Conservation (phyloP, 2,888 invertebrate genomes). For the Tubulanus polymorphus region DNA sequence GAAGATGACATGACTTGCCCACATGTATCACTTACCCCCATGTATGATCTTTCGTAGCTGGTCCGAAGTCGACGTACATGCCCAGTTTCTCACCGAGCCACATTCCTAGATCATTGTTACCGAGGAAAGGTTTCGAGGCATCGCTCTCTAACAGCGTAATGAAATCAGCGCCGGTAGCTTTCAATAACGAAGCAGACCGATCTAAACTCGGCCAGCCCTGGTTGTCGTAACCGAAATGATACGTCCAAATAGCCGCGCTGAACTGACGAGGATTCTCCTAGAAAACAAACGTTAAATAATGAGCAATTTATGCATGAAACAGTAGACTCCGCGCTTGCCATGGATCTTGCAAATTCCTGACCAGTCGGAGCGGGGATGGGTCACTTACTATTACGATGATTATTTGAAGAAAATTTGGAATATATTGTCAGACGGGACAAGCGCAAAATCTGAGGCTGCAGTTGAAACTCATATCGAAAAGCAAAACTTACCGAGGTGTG, state of each 20-base stretch:
- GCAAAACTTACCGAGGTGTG: background rate
- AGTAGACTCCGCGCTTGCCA: too few species aligned
- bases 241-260: slow-evolving; percentile 52
- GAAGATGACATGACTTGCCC: background rate
- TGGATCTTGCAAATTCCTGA: too few species aligned
- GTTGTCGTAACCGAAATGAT: slow-evolving; percentile 55
- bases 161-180: slow-evolving; percentile 50
- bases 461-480: too few species aligned
- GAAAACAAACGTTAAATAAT: slow-evolving; percentile 1
- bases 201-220: slow-evolving; percentile 53
- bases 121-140: slow-evolving; percentile 54
- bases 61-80: slow-evolving; percentile 54
- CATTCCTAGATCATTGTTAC: slow-evolving; percentile 53
- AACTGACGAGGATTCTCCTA: slow-evolving; percentile 31
- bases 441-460: too few species aligned
- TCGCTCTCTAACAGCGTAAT: slow-evolving; percentile 53
- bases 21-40: slow-evolving; percentile 45
- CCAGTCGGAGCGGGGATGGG: too few species aligned
- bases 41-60: slow-evolving; percentile 52
- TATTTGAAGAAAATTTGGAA: too few species aligned
- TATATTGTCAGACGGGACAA: too few species aligned
- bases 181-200: slow-evolving; percentile 40
- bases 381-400: too few species aligned
- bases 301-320: background rate
- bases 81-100: slow-evolving; percentile 51